These are phyloP conservation scores for Diglossa cyanea DNA, from an alignment of 2,797 vertebrate species.

Conservation along the genomic window DNA sequence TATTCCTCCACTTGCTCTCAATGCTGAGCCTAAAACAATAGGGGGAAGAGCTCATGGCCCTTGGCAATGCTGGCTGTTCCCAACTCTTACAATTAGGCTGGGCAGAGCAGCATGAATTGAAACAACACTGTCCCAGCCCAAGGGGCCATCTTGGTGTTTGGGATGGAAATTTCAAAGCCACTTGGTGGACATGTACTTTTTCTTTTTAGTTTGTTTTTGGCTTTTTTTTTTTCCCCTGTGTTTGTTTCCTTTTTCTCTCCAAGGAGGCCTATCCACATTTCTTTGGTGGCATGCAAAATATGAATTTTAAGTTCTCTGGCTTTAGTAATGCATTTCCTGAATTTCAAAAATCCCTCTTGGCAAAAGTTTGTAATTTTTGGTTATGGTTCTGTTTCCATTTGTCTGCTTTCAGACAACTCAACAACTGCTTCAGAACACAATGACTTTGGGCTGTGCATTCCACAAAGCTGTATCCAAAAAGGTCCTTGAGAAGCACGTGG, in stretches of 20 bases:
- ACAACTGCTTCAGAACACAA: not conserved
- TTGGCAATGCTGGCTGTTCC: not conserved
- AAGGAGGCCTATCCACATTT: not conserved
- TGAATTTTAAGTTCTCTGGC: not conserved
- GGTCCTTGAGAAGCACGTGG: not conserved
- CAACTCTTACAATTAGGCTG: not conserved
- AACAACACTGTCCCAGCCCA: not conserved
- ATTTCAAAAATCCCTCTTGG: not conserved
- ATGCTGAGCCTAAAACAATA: not conserved
- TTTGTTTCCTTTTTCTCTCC: not conserved
- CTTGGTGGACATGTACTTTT: not conserved
- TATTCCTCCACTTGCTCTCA: not conserved
- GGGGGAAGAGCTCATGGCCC: not conserved
- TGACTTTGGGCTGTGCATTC: slow-evolving; percentile 5
- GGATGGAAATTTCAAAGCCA: not conserved
- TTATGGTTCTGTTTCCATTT: slow-evolving; percentile 18
- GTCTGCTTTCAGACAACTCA: slow-evolving; percentile 14
- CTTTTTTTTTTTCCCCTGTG: not conserved
- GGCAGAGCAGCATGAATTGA: not conserved
- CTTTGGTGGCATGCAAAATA: not conserved
- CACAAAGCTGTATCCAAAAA: not conserved
- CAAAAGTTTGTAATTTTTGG: slow-evolving; percentile 3
- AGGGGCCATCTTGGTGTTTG: not conserved
- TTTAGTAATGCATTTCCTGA: not conserved
- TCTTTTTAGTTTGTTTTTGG: not conserved